These are phyloP conservation scores for Mesoclemmys tuberculata DNA, from an alignment of 2,113 vertebrate species.

Conservation along the genomic window DNA sequence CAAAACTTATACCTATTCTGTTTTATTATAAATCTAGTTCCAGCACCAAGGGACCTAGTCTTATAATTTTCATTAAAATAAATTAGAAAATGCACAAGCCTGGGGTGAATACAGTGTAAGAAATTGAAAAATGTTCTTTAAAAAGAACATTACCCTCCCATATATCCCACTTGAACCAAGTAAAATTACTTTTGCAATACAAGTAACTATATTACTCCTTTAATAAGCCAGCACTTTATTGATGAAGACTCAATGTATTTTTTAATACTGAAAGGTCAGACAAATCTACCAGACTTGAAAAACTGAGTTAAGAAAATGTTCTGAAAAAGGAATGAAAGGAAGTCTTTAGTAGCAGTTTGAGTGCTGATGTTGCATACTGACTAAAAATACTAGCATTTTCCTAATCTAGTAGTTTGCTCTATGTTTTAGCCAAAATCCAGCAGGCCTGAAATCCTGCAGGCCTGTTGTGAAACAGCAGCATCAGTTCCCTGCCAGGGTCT, in stretches of 20 bases:
- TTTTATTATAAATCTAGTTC: conserved; percentile 83
- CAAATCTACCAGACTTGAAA: conserved; percentile 40
- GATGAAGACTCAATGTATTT: conserved; percentile 25
- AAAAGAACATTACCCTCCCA: conserved; percentile 49
- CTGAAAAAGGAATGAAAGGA: conserved; percentile 52
- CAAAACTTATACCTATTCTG: conserved; percentile 83
- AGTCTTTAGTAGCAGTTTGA: conserved; percentile 13
- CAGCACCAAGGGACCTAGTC: conserved; percentile 57
- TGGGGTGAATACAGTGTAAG: conserved; percentile 60
- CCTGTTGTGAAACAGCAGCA: neutral
- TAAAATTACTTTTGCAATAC: conserved; percentile 60
- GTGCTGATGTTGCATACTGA: neutral
- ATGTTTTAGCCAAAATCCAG: neutral
- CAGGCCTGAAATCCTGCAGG: neutral
- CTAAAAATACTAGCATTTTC: conserved; percentile 2
- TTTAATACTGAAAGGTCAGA: conserved; percentile 59
- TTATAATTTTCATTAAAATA: conserved; percentile 80
- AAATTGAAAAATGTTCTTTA: conserved; percentile 53
- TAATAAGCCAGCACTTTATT: conserved; percentile 52
- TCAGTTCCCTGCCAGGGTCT: neutral
- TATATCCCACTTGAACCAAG: conserved; percentile 37
- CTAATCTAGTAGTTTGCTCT: neutral
- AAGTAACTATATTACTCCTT: conserved; percentile 61
- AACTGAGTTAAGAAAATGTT: conserved; percentile 59
- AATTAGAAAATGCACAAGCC: conserved; percentile 73